These are phyloP conservation scores for Pedionomus torquatus DNA, from an alignment of 2,113 vertebrate species.

Conservation along the genomic window DNA sequence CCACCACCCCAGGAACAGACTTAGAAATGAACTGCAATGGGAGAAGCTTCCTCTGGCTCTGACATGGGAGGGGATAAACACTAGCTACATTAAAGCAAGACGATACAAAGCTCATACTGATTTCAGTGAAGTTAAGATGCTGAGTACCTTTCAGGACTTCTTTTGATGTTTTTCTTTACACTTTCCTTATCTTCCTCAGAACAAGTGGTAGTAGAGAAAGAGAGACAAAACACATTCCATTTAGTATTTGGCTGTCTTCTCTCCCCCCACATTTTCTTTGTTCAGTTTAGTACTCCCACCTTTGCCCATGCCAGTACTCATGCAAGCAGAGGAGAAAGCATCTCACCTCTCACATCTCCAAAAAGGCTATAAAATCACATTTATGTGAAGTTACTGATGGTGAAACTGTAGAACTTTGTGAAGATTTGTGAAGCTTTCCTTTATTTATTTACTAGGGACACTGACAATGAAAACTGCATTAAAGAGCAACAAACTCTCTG, in stretches of 20 bases:
- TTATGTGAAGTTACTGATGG: rapidly evolving
- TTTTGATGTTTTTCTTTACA: neutral
- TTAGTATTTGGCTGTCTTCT: neutral
- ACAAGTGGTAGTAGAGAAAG: neutral
- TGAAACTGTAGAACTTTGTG: neutral
- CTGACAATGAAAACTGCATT: neutral
- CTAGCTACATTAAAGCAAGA: neutral
- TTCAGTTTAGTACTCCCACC: neutral
- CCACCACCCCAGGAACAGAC: neutral
- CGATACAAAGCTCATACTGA: neutral
- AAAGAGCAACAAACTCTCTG: neutral
- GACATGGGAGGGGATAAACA: neutral
- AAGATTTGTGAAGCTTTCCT: neutral
- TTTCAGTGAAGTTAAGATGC: neutral
- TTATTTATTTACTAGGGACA: neutral
- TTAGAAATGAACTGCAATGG: rapidly evolving
- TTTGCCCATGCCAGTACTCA: neutral
- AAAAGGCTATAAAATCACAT: neutral
- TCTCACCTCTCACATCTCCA: neutral
- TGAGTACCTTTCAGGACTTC: neutral
- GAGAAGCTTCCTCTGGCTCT: neutral
- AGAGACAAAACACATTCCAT: neutral
- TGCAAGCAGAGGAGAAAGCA: neutral
- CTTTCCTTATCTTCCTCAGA: neutral
- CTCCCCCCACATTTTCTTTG: neutral